Evolutionary conservation across 2,797 vertebrate species (phyloP), one percentile per base, ranked within the genome.

Genomic region (Phoxinus dragarum): DNA sequence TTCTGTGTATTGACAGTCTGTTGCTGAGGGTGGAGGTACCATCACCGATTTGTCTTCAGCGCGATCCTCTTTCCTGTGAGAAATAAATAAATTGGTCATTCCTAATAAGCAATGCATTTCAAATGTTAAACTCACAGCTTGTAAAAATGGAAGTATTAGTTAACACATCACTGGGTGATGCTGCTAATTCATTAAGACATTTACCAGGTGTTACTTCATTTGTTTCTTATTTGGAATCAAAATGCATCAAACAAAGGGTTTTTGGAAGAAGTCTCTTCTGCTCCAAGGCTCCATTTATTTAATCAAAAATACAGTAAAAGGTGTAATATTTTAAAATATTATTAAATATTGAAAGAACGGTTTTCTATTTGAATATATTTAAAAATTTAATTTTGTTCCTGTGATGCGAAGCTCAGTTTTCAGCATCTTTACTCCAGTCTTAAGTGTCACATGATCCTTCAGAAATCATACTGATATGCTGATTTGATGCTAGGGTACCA

Each of bases 1-100:
- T 73, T 93, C 89, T 38, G 92, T 94, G 1, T 96, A 95, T 69
- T 94, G 89, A 88, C 90, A 94, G 88, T 96, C 92, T 27, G 31
- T 91, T 72, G 96, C 94, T 42, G 85, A 84, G n/a, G 59, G 81
- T 1, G 7, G 82, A 0, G 86, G 81, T 0, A 89, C 91, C 10
- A 91, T 90, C 0, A 87, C 84, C 9, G 85, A 38, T 44, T 89
- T 93, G 66, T 87, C 83, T 21, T 93, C 83, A 0, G 91, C 90
- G 2, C 94, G 90, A 0, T 93, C 91, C 1, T 84, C 49, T 40
- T 90, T 77, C 84, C 94, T 95, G 75, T 72, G 36, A 76, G 23
- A 34, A 38, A 84, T 3, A 4, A 49, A 7, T 1, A 11, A 3
- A 8, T 10, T 11, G 2, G 38, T 27, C 56, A 16, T n/a, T 61